Conservation (phyloP, 2,888 invertebrate species). For the Epicampocera succincta region DNA sequence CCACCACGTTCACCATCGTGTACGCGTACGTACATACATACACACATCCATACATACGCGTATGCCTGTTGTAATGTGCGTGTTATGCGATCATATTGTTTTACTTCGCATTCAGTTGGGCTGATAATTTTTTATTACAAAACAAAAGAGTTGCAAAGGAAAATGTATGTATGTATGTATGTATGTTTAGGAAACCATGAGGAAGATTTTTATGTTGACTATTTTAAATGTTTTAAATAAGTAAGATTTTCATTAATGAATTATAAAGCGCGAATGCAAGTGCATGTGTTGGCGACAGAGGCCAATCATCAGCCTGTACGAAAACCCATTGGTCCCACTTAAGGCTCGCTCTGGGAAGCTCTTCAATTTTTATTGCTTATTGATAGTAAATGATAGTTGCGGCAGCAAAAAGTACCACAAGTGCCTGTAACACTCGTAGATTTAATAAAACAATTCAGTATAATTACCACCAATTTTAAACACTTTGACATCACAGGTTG, state of each 20-base stretch:
- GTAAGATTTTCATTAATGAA: conserved; percentile 68
- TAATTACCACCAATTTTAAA: conserved; percentile 66
- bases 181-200: conserved; percentile 41
- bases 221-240: conserved; percentile 66
- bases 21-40: not conserved
- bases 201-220: conserved; percentile 64
- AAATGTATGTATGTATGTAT: too few relatives aligned
- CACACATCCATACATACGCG: not conserved
- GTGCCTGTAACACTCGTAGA: conserved; percentile 37
- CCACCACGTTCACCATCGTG: too few relatives aligned
- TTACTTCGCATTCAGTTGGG: conserved; percentile 4
- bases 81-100: conserved; percentile 50
- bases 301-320: conserved; percentile 55
- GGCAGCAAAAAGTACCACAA: not conserved
- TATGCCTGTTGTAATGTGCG: conserved; percentile 45
- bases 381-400: conserved; percentile 58
- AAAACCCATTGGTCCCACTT: conserved; percentile 22
- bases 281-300: conserved; percentile 3
- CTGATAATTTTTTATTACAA: not conserved
- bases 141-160: not conserved
- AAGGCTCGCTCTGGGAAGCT: conserved; percentile 30
- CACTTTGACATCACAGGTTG: conserved; percentile 63
- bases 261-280: conserved; percentile 21
- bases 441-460: conserved; percentile 69
- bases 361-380: conserved; percentile 60